Conservation (phyloP, 2,113 vertebrate genomes). For the Hemibagrus wyckioides region DNA sequence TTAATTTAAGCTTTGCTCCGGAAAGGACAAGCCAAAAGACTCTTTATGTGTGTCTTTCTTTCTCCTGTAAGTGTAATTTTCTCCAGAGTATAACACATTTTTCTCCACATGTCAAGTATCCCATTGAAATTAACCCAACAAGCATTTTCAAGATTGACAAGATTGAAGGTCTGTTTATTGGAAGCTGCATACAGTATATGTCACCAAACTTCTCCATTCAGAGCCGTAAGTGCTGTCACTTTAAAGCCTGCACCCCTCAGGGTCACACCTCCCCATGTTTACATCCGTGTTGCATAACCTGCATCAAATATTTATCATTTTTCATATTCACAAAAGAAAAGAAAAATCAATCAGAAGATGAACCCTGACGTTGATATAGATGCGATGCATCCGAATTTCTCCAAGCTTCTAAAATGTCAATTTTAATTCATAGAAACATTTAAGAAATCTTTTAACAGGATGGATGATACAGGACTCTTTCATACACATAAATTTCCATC, state of each 20-base stretch:
- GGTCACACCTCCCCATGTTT: conserved; percentile 14
- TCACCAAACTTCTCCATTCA: not conserved
- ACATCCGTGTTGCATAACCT: conserved; percentile 31
- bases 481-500: conserved; percentile 61
- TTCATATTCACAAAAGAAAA: not conserved
- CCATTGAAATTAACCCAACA: not conserved
- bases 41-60: not conserved
- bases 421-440: conserved; percentile 7
- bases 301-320: not conserved
- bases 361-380: not conserved
- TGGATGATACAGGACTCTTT: conserved; percentile 24
- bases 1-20: not conserved
- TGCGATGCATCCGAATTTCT: not conserved
- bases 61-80: not conserved
- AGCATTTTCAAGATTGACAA: not conserved
- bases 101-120: too few species aligned
- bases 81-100: too few species aligned
- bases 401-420: not conserved
- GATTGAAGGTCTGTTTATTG: not conserved
- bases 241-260: not conserved
- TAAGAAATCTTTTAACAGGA: conserved; percentile 17
- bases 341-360: conserved; percentile 10
- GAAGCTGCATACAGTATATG: not conserved
- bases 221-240: not conserved
- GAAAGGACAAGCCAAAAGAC: not conserved